Evolutionary conservation across 2,888 invertebrate species (phyloP), one percentile per base, ranked within the genome.

Genomic region (Dichetophora obliterata): DNA sequence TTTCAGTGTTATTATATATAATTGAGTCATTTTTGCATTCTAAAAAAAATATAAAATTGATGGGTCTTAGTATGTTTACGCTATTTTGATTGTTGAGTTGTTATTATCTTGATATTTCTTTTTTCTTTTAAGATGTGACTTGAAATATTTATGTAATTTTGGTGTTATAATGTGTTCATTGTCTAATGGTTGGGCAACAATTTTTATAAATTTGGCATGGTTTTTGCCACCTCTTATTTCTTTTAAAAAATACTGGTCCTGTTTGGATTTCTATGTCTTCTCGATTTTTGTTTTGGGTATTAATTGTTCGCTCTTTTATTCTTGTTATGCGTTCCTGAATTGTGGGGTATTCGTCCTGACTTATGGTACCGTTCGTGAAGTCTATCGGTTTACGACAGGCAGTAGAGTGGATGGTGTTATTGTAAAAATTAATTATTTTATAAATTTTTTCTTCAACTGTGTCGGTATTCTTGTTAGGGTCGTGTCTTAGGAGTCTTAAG

Each of bases 131-230:
- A n/a, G n/a, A 34, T 80, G 80, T 0, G 74, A 75, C 69, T 78
- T 80, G 68, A 79, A 80, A 24, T 80, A 82, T 75, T 80, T 82
- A 16, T 76, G 52, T 77, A 63, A 63, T 11, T 72, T 80, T 11
- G 34, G 63, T 52, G 24, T 69, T 57, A 52, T 71, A 37, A 80
- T 34, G 34, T 80, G 80, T 22, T 80, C 77, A 3, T 78, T 68
- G 24, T 80, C 80, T n/a, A 78, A 22, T 37, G 76, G 76, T 37
- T 57, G 31, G 27, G 72, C 14, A 24, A 71, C 27, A 43, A 79
- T 68, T 79, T 80, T 80, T 43, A 79, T 78, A 65, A 77, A 80
- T 77, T 80, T n/a, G n/a, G n/a, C n/a, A n/a, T n/a, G n/a, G n/a
- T n/a, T n/a, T n/a, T n/a, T n/a, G n/a, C n/a, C n/a, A n/a, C n/a